A percentile compares a stretch with the other conserved stretches of the same genome.
Evolutionary conservation across 2,113 vertebrate genomes (phyloP).

Genomic region (Syrmaticus mikado): DNA sequence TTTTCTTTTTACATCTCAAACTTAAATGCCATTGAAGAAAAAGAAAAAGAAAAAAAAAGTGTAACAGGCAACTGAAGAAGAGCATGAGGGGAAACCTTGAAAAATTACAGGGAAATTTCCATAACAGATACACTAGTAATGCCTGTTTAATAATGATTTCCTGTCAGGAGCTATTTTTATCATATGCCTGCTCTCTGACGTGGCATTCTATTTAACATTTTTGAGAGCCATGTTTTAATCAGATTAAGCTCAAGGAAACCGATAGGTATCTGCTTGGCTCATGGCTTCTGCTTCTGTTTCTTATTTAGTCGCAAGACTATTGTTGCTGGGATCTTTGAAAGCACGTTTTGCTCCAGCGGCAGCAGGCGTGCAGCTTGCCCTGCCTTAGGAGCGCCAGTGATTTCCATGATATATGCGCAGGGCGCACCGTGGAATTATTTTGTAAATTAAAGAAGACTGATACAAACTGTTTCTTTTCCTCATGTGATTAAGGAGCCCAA

Average conservation of each 20-base stretch:
- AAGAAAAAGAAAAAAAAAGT: background rate
- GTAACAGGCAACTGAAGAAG: slow-evolving; percentile 22
- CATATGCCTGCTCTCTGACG: slow-evolving; percentile 73
- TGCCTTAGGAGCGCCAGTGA: slow-evolving; percentile 59
- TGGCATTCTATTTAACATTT: slow-evolving; percentile 79
- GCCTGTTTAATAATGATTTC: slow-evolving; percentile 79
- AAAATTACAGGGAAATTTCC: slow-evolving; percentile 81
- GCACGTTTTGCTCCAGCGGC: slow-evolving; percentile 76
- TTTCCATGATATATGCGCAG: slow-evolving; percentile 26
- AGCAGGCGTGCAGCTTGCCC: slow-evolving; percentile 68
- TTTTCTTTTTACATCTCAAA: slow-evolving; percentile 67
- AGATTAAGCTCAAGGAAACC: slow-evolving; percentile 84
- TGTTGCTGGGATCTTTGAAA: slow-evolving; percentile 82
- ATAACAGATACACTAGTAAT: slow-evolving; percentile 78
- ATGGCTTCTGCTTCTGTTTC: slow-evolving; percentile 81
- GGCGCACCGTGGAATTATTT: slow-evolving; percentile 44
- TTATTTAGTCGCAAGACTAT: slow-evolving; percentile 84
- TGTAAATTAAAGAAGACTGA: slow-evolving; percentile 70
- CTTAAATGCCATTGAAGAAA: background rate
- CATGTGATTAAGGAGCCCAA: slow-evolving; percentile 65
- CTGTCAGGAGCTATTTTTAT: slow-evolving; percentile 81
- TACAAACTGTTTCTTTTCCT: slow-evolving; percentile 47
- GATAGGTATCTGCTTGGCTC: slow-evolving; percentile 84
- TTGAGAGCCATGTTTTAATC: slow-evolving; percentile 82
- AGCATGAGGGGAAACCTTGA: slow-evolving; percentile 67